Evolutionary conservation across 2,113 vertebrate species (phyloP).

Genomic region (Cepphus grylle): DNA sequence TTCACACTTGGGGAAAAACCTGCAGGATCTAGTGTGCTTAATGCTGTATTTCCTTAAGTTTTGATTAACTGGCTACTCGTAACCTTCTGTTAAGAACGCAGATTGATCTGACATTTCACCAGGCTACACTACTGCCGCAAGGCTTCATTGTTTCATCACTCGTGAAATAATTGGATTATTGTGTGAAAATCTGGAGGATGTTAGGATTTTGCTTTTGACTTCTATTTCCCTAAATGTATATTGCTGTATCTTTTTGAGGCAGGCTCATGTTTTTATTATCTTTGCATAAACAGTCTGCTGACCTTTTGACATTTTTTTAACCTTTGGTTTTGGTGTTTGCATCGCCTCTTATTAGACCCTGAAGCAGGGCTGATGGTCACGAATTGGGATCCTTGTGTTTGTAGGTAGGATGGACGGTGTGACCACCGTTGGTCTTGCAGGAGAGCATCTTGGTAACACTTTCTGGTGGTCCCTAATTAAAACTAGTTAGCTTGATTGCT

Average conservation of each 20-base stretch:
- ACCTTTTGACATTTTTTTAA: neutral
- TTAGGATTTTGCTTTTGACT: neutral
- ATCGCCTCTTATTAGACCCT: neutral
- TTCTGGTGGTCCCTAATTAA: neutral
- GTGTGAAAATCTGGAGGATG: neutral
- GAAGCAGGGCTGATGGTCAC: neutral
- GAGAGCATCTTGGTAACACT: neutral
- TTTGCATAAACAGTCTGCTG: neutral
- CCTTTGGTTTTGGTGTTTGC: neutral
- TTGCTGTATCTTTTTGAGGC: neutral
- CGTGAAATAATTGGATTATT: neutral
- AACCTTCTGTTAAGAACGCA: neutral
- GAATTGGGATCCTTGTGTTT: fast-evolving
- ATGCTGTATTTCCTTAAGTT: neutral
- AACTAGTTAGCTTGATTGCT: neutral
- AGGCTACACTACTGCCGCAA: neutral
- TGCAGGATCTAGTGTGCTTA: neutral
- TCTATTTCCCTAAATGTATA: neutral
- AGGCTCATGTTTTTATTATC: neutral
- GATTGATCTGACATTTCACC: neutral
- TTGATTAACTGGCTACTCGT: neutral
- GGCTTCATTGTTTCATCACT: neutral
- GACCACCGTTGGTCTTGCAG: neutral
- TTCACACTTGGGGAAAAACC: neutral
- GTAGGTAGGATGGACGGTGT: neutral